These are phyloP conservation scores for Cydia pomonella DNA, from an alignment of 1,140 invertebrate genomes.

Conservation along the genomic window DNA sequence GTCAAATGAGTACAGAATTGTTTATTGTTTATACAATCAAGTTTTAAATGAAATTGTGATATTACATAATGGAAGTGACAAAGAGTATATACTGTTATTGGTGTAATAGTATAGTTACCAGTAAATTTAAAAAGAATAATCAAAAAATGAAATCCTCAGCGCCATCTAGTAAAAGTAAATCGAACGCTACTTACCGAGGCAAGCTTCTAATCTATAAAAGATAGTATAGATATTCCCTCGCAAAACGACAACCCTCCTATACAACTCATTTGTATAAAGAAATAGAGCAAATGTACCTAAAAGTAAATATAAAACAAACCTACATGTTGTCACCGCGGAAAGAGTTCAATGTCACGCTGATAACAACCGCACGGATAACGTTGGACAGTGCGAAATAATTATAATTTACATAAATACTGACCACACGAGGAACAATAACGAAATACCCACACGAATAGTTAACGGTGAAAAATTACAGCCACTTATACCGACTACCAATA, in stretches of 20 bases:
- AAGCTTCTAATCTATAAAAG: background rate
- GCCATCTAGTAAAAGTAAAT: background rate
- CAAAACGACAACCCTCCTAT: no score
- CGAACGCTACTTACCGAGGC: background rate
- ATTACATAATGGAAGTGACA: no score
- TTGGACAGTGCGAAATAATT: background rate
- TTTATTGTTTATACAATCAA: no score
- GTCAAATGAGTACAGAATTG: background rate
- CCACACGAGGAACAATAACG: background rate
- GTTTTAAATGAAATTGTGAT: no score
- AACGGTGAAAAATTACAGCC: background rate
- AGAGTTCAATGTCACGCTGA: constrained; percentile 1
- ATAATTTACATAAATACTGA: background rate
- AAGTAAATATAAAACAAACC: background rate
- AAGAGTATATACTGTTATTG: no score
- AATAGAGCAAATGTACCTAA: background rate
- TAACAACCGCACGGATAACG: background rate
- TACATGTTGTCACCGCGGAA: background rate
- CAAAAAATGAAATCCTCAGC: background rate
- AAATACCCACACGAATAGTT: no score
- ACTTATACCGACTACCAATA: no score
- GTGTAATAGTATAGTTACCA: no score
- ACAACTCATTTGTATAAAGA: background rate
- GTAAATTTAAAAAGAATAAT: no score
- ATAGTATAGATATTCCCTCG: no score